Conservation (phyloP, 1,140 invertebrate species). For the Trachymyrmex cornetzi region DNA sequence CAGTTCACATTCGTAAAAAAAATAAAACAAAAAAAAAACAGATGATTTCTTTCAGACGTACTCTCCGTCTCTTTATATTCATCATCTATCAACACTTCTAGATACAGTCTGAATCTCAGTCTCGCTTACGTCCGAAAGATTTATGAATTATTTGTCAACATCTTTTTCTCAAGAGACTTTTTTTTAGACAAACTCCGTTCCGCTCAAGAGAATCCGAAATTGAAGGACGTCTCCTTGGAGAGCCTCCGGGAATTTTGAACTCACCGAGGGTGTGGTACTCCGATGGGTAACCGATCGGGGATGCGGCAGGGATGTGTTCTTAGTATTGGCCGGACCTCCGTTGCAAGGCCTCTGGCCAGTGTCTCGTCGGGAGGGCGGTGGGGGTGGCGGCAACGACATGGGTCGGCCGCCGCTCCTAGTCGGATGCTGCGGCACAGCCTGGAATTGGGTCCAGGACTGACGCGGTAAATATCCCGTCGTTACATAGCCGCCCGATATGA, state of each 20-base stretch:
- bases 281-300: slow-evolving; percentile 74
- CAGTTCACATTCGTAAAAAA: not conserved
- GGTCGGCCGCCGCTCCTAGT: slow-evolving; percentile 77
- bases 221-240: not conserved
- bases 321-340: slow-evolving; percentile 69
- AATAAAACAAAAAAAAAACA: not conserved
- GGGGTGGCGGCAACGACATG: slow-evolving; percentile 83
- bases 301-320: slow-evolving; percentile 78
- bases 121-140: not conserved
- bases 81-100: not conserved
- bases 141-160: not conserved
- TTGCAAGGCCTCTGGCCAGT: slow-evolving; percentile 75
- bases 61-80: not conserved
- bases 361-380: slow-evolving; percentile 79
- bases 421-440: slow-evolving; percentile 67
- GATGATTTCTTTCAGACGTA: not conserved
- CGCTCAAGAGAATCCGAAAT: not conserved
- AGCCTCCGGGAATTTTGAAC: slow-evolving; percentile 64
- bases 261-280: slow-evolving; percentile 84
- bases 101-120: not conserved
- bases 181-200: not conserved
- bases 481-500: slow-evolving; percentile 84
- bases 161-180: not conserved
- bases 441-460: slow-evolving; percentile 83
- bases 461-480: slow-evolving; percentile 79